A percentile compares a stretch with the other conserved stretches of the same genome.
phyloP scores from a whole-genome alignment of 2,888 invertebrate species.

The Schrankia costaestrigalis region DNA sequence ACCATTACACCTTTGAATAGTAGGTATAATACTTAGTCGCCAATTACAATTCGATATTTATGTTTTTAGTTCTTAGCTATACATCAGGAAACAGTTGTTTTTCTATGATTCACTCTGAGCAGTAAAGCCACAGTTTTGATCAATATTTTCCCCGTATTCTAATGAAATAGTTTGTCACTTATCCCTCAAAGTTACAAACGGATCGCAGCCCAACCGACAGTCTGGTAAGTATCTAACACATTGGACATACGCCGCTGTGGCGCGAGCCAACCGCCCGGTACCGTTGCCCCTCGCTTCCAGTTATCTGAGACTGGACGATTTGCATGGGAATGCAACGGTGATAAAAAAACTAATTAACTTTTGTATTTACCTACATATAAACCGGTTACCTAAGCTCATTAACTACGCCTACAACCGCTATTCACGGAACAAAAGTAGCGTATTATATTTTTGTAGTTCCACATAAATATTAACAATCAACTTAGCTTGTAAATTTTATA shows the following conservation, averaged over 20 bases:
- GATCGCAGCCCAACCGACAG: constrained; percentile 22
- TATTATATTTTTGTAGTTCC: not conserved
- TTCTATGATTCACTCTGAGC: too few relatives aligned
- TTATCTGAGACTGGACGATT: constrained; percentile 16
- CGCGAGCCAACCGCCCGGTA: constrained; percentile 9
- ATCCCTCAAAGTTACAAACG: constrained; percentile 5
- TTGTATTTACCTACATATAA: constrained; percentile 12
- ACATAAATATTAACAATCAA: not conserved
- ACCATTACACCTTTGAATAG: too few relatives aligned
- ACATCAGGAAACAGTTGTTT: too few relatives aligned
- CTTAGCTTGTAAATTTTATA: too few relatives aligned
- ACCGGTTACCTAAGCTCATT: constrained; percentile 9
- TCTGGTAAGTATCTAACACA: constrained; percentile 1
- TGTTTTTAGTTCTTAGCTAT: too few relatives aligned
- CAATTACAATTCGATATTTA: too few relatives aligned
- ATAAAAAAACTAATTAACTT: constrained; percentile 8
- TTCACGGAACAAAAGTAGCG: not conserved
- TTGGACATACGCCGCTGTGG: not conserved
- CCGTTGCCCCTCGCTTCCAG: constrained; percentile 23
- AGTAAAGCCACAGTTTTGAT: too few relatives aligned
- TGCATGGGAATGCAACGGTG: constrained; percentile 18
- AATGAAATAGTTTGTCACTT: constrained; percentile 1
- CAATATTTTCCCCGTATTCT: too few relatives aligned
- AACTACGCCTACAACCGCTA: not conserved
- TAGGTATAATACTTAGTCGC: too few relatives aligned